These are phyloP conservation scores for Danionella cerebrum DNA, from an alignment of 2,113 vertebrate genomes.

Conservation along the genomic window DNA sequence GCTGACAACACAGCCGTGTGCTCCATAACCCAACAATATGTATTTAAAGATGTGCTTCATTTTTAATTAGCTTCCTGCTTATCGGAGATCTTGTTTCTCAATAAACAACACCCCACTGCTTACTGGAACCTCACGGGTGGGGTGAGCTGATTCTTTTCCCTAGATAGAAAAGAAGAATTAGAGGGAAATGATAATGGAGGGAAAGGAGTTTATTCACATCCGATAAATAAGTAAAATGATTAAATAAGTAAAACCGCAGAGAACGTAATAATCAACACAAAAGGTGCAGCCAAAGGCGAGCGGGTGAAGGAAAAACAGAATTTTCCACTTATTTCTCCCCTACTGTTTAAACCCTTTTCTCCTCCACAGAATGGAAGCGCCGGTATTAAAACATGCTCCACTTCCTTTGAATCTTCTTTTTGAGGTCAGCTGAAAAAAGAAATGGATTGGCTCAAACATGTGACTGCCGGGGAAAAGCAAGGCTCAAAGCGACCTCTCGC, in stretches of 20 bases:
- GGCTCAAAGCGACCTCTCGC: not conserved
- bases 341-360: conserved; percentile 20
- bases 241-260: not conserved
- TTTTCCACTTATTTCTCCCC: not conserved
- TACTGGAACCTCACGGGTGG: conserved; percentile 1
- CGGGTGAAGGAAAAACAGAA: not conserved
- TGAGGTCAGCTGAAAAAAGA: conserved; percentile 23
- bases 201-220: not conserved
- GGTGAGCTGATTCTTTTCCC: not conserved
- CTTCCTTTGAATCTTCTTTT: conserved; percentile 26
- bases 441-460: conserved; percentile 17
- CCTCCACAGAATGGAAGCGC: not conserved
- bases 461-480: conserved; percentile 3
- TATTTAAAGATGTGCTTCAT: conserved; percentile 32
- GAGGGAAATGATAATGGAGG: not conserved
- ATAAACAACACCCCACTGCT: conserved; percentile 29
- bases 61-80: conserved; percentile 41
- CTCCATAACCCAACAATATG: conserved; percentile 24
- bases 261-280: conserved; percentile 8
- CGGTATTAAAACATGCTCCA: conserved; percentile 29
- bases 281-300: not conserved
- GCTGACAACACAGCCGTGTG: not conserved
- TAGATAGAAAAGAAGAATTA: not conserved
- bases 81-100: conserved; percentile 31
- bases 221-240: too few relatives aligned